These are phyloP conservation scores for Panulirus ornatus DNA, from an alignment of 1,140 invertebrate species.

Conservation along the genomic window DNA sequence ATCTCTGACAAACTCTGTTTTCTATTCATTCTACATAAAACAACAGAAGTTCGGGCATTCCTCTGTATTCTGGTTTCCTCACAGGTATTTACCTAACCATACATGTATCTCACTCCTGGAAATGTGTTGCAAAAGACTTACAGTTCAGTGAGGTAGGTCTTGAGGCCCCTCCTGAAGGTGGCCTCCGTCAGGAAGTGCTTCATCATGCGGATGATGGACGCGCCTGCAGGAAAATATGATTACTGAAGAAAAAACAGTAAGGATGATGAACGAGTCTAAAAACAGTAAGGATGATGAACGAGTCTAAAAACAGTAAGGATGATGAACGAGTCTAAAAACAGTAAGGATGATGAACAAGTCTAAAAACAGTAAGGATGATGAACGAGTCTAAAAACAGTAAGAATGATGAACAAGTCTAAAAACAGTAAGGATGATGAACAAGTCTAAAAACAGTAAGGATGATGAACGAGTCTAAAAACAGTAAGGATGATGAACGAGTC, in stretches of 20 bases:
- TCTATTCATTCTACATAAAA: no score
- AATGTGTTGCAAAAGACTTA: slow-evolving; percentile 47
- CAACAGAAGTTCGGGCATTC: no score
- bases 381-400: no score
- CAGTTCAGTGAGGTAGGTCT: slow-evolving; percentile 84
- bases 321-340: neutral
- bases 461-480: slow-evolving; percentile 13
- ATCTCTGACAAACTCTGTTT: no score
- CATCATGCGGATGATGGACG: slow-evolving; percentile 97
- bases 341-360: no score
- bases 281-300: slow-evolving; percentile 79
- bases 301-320: slow-evolving; percentile 78
- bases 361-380: no score
- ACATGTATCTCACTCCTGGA: no score
- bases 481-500: neutral
- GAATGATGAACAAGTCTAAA: no score
- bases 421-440: neutral
- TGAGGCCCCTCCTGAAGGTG: slow-evolving; percentile 90
- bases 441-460: slow-evolving; percentile 16
- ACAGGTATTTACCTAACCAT: no score
- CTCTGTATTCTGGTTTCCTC: no score
- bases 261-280: no score
- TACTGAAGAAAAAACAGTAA: no score
- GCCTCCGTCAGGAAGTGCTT: slow-evolving; percentile 90
- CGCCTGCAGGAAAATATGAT: slow-evolving; percentile 85